Evolutionary conservation across 2,797 vertebrate species (phyloP), one percentile per base, ranked within the genome.

Genomic region (Triplophysa bombifrons): DNA sequence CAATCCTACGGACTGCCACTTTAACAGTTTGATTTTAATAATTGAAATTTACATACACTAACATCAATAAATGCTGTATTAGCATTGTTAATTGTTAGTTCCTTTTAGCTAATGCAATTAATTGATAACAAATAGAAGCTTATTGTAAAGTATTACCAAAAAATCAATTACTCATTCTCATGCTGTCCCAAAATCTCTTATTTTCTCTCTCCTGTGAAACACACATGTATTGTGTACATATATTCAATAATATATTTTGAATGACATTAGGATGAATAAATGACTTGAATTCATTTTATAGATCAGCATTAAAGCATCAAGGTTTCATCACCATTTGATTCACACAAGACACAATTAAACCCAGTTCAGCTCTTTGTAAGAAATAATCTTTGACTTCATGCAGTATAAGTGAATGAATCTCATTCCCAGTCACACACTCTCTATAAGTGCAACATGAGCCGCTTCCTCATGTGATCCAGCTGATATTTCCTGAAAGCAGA

Each of bases 401-500:
- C 14, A 53, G 17, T 20, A 55, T 7, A 7, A 58, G 38, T 20
- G 51, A 76, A 68, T 41, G 17, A 67, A n/a, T 27, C 20, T 53
- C 22, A 50, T 69, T 69, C 55, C 56, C 56, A 63, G 63, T 67
- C 16, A 46, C 71, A n/a, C 11, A 20, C 50, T 44, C 50, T 44
- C 10, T 48, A 56, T 53, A 66, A 76, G 19, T 58, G 53, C 75
- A 66, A n/a, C 19, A 46, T 16, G 19, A 44, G 20, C 16, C 12
- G 2, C 1, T 22, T n/a, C 38, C 61, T 34, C 73, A 19, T 58
- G 67, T 53, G 12, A 46, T 27, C 11, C 7, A 55, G 41, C 48
- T 72, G 58, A 78, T 71, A 55, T 65, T 41, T 72, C 68, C 48
- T 72, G 30, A 44, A 55, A 16, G 58, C 13, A 12, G 58, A 69